Evolutionary conservation across 2,888 invertebrate species (phyloP), one percentile per base, ranked within the genome.

Genomic region (Cinara cedri): DNA sequence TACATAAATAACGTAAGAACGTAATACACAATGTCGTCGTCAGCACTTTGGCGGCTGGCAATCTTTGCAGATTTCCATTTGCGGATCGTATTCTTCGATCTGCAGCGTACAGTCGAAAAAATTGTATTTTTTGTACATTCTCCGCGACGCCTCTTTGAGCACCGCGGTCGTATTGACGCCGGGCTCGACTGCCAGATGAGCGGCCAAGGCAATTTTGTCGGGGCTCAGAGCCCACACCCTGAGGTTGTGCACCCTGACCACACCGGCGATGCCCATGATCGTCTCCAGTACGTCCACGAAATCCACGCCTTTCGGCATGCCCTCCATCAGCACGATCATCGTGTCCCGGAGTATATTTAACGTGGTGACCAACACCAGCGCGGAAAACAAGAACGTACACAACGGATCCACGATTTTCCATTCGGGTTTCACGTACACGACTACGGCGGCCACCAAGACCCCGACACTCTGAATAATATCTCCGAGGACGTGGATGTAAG

Each of bases 221-320:
- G 98, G 89, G 81, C 97, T 98, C 24, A 99, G 89, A 24, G 97
- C 97, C 98, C 98, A 99, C 86, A 99, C 95, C 83, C 98, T 89
- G 83, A 98, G 88, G 87, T 98, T 97, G 87, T 99, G 98, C 0
- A 98, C 93, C 84, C 95, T 92, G 81, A 93, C 89, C 51, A 99
- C 98, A 54, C 97, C 97, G 44, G 93, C 91, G 81, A 98, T 92
- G 80, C 90, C 88, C 84, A 93, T 89, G 85, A 99, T 92, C 49
- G 94, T 93, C 84, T 91, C 90, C 85, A 96, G 91, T 0, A 99
- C 97, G 83, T 93, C 91, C 65, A 86, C 85, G 83, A 90, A 90
- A 82, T 89, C 88, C 42, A 90, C 87, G 57, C 88, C 88, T 82
- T 87, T 86, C 0, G 90, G 90, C 49, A 88, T 87, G 54, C 89